These are phyloP conservation scores for Rhopalosiphum padi DNA, from an alignment of 1,140 invertebrate genomes.

Conservation along the genomic window DNA sequence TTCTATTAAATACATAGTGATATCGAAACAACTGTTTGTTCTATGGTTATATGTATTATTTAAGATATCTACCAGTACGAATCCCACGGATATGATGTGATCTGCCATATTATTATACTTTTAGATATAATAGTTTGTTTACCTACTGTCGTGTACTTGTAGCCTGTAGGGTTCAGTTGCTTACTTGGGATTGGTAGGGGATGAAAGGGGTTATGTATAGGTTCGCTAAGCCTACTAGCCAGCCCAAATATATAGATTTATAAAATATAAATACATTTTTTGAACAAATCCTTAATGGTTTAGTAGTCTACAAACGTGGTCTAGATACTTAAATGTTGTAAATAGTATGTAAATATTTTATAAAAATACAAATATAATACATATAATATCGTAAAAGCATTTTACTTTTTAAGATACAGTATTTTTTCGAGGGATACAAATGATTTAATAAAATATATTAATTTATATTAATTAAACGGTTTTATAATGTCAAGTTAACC, in stretches of 20 bases:
- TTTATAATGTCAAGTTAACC: neutral
- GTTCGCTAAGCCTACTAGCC: neutral
- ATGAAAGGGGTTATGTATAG: neutral
- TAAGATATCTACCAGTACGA: neutral
- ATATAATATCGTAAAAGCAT: neutral
- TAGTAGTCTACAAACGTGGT: neutral
- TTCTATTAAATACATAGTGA: neutral
- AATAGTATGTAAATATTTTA: neutral
- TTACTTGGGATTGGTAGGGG: no score
- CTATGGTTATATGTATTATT: neutral
- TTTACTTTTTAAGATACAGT: neutral
- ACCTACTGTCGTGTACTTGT: neutral
- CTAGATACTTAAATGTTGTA: no score
- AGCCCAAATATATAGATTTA: neutral
- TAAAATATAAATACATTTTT: neutral
- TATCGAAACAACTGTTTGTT: no score
- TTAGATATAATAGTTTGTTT: neutral
- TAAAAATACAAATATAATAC: neutral
- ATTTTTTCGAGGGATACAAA: no score
- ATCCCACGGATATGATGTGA: neutral
- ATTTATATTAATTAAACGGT: no score
- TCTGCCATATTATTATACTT: no score
- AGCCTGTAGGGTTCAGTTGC: neutral
- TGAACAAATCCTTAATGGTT: neutral
- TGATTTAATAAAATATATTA: no score